Evolutionary conservation across 2,888 invertebrate species (phyloP), one percentile per base, ranked within the genome.

Genomic region (Oegoconia quadripuncta): DNA sequence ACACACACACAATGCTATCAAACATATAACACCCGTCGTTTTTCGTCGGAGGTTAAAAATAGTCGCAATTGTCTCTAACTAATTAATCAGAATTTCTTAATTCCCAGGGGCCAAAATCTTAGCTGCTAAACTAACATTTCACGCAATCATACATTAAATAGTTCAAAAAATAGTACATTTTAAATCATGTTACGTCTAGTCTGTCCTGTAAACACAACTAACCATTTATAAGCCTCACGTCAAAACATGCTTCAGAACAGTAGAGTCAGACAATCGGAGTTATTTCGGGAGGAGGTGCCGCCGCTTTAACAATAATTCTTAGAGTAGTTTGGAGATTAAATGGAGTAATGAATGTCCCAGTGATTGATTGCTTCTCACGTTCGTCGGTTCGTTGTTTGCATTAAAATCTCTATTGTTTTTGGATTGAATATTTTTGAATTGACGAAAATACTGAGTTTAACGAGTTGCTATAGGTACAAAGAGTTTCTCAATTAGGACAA

Each of bases 311-410:
- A 49, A 64, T 71, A 64, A 71, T 72, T 74, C 68, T 62, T 60
- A 50, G 59, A 59, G 69, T 64, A 70, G 74, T 72, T 64, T 55
- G 49, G 54, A 71, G 78, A 77, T 79, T 75, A 77, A 72, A 72
- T 63, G 59, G 57, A 70, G 64, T 51, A 73, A 74, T 80, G 76
- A 79, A 79, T 64, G 81, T 80, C 80, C 46, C 36, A 36, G 54
- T 77, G 80, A 81, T 80, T 79, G 75, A 82, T 54, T 69, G 72
- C 55, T 68, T 64, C 61, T 64, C 65, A 56, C 55, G 59, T 59
- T 56, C 42, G 48, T 34, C 37, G 26, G 23, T 20, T 46, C 42
- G 48, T 11, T 51, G 46, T n/a, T n/a, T n/a, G n/a, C n/a, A n/a
- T n/a, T n/a, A n/a, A n/a, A n/a, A n/a, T n/a, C n/a, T n/a, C n/a